Evolutionary conservation across 2,888 invertebrate species (phyloP).

Genomic region (Pyrrhosoma nymphula): DNA sequence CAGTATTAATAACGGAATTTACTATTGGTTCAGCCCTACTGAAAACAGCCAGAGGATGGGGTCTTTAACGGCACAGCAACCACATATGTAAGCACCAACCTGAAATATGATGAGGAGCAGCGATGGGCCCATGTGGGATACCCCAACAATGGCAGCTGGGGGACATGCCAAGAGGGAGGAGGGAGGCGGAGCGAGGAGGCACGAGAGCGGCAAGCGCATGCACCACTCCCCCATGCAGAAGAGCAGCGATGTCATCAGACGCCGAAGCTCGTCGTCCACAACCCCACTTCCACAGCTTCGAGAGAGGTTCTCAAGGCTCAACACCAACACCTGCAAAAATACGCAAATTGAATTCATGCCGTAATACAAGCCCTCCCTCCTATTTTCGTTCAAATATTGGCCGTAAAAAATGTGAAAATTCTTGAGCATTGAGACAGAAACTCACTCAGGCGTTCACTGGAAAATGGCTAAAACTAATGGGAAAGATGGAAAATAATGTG

Average conservation of each 20-base stretch:
- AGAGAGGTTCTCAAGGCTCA: slow-evolving; percentile 78
- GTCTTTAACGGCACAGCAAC: no score
- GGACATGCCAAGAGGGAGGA: slow-evolving; percentile 77
- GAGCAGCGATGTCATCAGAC: slow-evolving; percentile 89
- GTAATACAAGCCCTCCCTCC: no score
- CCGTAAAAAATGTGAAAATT: neutral
- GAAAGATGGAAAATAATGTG: no score
- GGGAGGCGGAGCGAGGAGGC: slow-evolving; percentile 73
- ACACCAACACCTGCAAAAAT: slow-evolving; percentile 77
- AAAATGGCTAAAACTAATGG: no score
- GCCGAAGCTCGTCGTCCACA: slow-evolving; percentile 72
- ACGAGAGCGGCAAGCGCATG: slow-evolving; percentile 84
- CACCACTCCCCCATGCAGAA: slow-evolving; percentile 97
- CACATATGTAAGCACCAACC: slow-evolving; percentile 78
- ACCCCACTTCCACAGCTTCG: slow-evolving; percentile 1
- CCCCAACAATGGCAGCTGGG: slow-evolving; percentile 82
- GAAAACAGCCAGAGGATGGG: no score
- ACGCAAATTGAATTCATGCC: no score
- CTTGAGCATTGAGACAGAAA: no score
- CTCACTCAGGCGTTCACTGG: no score
- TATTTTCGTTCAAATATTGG: neutral
- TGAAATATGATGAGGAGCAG: slow-evolving; percentile 86
- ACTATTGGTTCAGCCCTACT: no score
- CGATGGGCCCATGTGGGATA: slow-evolving; percentile 78
- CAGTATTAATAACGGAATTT: no score